Conservation (phyloP, 2,797 vertebrate genomes). For the Taeniopygia guttata region DNA sequence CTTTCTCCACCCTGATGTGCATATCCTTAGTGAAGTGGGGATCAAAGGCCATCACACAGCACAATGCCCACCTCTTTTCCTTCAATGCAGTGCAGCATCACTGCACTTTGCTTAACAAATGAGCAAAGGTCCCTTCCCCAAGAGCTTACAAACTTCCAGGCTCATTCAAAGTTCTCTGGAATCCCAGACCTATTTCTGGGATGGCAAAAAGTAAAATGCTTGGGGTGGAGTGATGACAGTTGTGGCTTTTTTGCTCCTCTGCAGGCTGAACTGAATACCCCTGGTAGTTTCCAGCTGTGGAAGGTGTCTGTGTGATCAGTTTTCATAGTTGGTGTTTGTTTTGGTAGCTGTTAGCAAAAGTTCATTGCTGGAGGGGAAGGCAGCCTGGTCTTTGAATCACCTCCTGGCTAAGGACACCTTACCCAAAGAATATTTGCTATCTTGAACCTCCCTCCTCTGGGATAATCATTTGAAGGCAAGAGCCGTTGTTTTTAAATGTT, state of each 20-base stretch:
- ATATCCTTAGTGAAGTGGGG: background rate
- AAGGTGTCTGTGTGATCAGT: background rate
- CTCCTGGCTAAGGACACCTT: background rate
- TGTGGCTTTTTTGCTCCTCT: background rate
- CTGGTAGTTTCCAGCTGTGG: background rate
- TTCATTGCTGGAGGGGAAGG: background rate
- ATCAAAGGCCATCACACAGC: background rate
- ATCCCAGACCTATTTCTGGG: background rate
- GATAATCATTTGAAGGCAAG: background rate
- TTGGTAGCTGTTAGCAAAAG: background rate
- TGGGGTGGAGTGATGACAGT: background rate
- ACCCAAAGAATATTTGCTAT: background rate
- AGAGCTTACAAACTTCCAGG: background rate
- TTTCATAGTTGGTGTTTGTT: background rate
- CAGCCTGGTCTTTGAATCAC: background rate
- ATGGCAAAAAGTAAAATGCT: background rate
- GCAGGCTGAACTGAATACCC: background rate
- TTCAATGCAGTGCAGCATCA: background rate
- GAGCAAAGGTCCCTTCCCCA: background rate
- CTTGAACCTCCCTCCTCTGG: background rate
- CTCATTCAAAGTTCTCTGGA: background rate
- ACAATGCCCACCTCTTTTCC: background rate
- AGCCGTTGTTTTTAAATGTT: background rate
- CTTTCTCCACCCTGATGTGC: background rate
- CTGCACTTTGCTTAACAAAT: background rate